These are phyloP conservation scores for Caenorhabditis sp. DNA, from an alignment of 2,888 invertebrate species.

Conservation along the genomic window DNA sequence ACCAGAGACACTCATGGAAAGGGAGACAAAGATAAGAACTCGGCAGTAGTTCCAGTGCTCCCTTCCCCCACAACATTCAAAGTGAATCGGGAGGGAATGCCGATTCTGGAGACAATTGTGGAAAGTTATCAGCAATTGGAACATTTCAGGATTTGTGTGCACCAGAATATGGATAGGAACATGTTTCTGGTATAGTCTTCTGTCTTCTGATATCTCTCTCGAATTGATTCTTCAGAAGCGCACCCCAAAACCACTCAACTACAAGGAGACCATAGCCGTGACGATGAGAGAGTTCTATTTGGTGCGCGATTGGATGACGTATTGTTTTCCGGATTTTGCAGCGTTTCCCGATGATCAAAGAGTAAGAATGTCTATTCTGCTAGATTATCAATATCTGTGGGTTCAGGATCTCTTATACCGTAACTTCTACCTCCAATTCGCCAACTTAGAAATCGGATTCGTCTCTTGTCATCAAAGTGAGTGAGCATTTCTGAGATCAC, in stretches of 20 bases:
- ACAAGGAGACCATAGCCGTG: constrained; percentile 65
- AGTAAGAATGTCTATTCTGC: no score
- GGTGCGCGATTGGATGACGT: constrained; percentile 62
- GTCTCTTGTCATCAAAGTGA: constrained; percentile 27
- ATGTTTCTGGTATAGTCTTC: constrained; percentile 17
- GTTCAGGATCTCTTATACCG: constrained; percentile 47
- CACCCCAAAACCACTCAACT: constrained; percentile 20
- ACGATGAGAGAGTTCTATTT: constrained; percentile 56
- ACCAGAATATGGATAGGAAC: constrained; percentile 7
- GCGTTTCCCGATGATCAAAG: constrained; percentile 54
- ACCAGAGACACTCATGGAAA: constrained; percentile 63
- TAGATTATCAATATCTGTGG: neutral
- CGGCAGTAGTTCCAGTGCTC: constrained; percentile 23
- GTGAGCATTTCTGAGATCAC: neutral
- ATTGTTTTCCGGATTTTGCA: constrained; percentile 52
- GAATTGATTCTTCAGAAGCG: no score
- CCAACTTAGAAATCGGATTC: constrained; percentile 63
- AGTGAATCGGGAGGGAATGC: constrained; percentile 25
- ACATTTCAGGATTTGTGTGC: constrained; percentile 23
- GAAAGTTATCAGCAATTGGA: constrained; percentile 28
- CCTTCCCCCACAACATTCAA: constrained; percentile 16
- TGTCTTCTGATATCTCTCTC: neutral
- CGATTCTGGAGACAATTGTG: constrained; percentile 43
- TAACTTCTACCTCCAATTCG: constrained; percentile 64
- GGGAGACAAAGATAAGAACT: constrained; percentile 27